Percentiles rank a stretch among this genome's conserved stretches.
Conservation (phyloP, 2,888 invertebrate genomes). For the Aphrophora alni region DNA sequence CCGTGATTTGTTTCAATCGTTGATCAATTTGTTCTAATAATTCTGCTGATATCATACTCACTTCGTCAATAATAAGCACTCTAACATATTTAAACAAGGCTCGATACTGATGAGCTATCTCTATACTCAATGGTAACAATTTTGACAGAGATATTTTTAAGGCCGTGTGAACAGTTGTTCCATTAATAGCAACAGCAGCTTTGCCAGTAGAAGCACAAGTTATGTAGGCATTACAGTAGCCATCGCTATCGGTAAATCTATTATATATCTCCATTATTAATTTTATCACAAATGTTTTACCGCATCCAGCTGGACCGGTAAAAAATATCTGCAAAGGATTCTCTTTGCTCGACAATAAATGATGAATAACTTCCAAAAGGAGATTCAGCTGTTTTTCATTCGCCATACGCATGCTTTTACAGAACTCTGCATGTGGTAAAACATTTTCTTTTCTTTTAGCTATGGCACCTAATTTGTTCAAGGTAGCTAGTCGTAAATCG, state of each 20-base stretch:
- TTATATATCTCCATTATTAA: constrained; percentile 57
- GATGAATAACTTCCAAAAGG: neutral
- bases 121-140: neutral
- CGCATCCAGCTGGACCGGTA: constrained; percentile 54
- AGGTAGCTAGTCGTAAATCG: neutral
- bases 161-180: constrained; percentile 56
- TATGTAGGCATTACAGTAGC: constrained; percentile 55
- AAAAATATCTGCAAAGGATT: constrained; percentile 50
- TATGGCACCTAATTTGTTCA: too few relatives aligned
- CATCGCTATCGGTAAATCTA: constrained; percentile 54
- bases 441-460: too few relatives aligned
- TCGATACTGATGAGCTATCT: constrained; percentile 16
- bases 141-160: constrained; percentile 38
- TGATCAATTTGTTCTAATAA: constrained; percentile 51
- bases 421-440: neutral
- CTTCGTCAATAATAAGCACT: constrained; percentile 54
- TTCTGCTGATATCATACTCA: constrained; percentile 55
- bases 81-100: constrained; percentile 7
- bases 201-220: constrained; percentile 56
- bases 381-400: neutral
- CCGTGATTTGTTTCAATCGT: constrained; percentile 54
- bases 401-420: neutral
- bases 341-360: neutral
- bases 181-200: constrained; percentile 56
- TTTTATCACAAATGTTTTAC: constrained; percentile 56